Evolutionary conservation across 2,888 invertebrate genomes (phyloP), one percentile per base, ranked within the genome.

Genomic region (Ichneumoninae sp.): DNA sequence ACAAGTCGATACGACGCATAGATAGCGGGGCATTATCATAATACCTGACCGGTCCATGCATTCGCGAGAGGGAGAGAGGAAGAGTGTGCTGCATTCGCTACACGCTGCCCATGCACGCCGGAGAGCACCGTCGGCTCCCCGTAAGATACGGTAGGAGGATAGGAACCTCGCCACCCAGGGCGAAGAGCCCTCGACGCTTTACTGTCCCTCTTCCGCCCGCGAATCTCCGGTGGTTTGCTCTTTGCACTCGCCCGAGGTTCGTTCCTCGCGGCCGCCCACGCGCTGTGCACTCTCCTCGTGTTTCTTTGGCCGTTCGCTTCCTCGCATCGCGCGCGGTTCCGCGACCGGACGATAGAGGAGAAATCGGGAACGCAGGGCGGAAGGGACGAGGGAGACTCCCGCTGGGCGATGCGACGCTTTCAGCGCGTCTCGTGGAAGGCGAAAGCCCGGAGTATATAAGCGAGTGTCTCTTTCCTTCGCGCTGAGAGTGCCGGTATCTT

Each of bases 1-100:
- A 89, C 89, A 89, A 89, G 88, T 88, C 90, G 90, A 90, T 90
- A 89, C 90, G 89, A 88, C 85, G 90, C 90, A 89, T 89, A 89
- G 90, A 90, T 90, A 89, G 87, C 77, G 76, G 36, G 74, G 84
- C 89, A 90, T 90, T 90, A 90, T 89, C 89, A 90, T 90, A 90
- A 90, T 89, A 87, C 88, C 88, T 85, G 85, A 86, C 88, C 84
- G 88, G 87, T 84, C 86, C 86, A 83, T 87, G 86, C 85, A 86
- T 85, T 87, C 80, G 82, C 83, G 82, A 86, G 76, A 33, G 22
- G 72, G 40, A 40, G 60, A 60, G 44, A 66, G 47, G 66, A 16
- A 3, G 16, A 47, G 22, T 50, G 40, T 30, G 36, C 54, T 50
- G 40, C 44, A 80, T 71, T 70, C 40, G 65, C 70, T 26, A 62